Evolutionary conservation across 2,888 invertebrate genomes (phyloP).

Genomic region (Ptilodon capucinus): DNA sequence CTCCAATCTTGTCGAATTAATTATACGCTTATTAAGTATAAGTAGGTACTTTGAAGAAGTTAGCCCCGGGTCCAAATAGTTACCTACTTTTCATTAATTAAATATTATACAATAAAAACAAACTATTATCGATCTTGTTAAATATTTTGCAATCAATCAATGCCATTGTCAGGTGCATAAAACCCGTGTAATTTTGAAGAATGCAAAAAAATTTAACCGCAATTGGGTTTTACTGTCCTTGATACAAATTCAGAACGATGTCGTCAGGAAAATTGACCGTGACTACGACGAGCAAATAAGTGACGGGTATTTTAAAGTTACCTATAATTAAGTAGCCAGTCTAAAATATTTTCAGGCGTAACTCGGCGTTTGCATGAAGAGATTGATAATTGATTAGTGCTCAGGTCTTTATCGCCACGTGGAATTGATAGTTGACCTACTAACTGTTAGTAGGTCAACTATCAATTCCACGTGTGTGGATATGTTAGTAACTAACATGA

Average conservation of each 20-base stretch:
- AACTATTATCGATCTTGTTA: slow-evolving; percentile 27
- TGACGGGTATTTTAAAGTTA: slow-evolving; percentile 3
- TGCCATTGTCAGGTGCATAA: slow-evolving; percentile 46
- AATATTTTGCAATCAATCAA: slow-evolving; percentile 42
- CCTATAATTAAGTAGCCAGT: too few species aligned
- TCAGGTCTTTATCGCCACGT: too few species aligned
- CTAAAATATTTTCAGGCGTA: too few species aligned
- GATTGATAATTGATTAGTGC: too few species aligned
- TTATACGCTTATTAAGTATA: slow-evolving; percentile 1
- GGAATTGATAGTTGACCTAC: too few species aligned
- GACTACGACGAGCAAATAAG: slow-evolving; percentile 15
- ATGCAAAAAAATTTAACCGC: slow-evolving; percentile 23
- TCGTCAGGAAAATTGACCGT: slow-evolving; percentile 22
- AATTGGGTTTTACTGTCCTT: slow-evolving; percentile 27
- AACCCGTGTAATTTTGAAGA: slow-evolving; percentile 33
- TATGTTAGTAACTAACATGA: too few species aligned
- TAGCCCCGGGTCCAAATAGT: slow-evolving; percentile 7
- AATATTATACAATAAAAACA: slow-evolving; percentile 26
- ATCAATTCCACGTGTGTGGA: too few species aligned
- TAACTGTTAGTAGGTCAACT: too few species aligned
- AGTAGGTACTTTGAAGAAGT: background rate
- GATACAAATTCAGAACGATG: slow-evolving; percentile 25
- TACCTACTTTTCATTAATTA: slow-evolving; percentile 15
- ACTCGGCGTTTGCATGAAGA: too few species aligned
- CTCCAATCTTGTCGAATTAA: background rate